Percentiles rank a stretch among this genome's conserved stretches.
Evolutionary conservation across 1,140 invertebrate genomes (phyloP).

Genomic region (Micrasema longulum): DNA sequence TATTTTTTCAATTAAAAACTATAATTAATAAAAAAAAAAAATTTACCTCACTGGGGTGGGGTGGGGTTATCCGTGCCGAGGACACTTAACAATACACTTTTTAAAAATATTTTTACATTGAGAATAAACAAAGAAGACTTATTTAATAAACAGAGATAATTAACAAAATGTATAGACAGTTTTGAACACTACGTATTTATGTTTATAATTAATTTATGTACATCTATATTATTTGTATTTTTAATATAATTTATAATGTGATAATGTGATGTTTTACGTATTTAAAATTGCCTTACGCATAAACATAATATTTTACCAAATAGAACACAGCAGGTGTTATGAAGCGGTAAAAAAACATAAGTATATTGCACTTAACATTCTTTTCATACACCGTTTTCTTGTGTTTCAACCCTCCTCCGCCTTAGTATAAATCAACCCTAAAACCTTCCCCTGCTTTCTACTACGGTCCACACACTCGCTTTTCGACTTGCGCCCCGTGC

Average conservation of each 20-base stretch:
- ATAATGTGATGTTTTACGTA: neutral
- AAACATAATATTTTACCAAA: constrained; percentile 14
- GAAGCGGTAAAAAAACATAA: constrained; percentile 46
- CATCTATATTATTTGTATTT: neutral
- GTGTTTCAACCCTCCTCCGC: constrained; percentile 28
- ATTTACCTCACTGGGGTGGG: neutral
- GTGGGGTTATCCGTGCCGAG: too few relatives aligned
- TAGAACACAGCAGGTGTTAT: constrained; percentile 39
- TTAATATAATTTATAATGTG: neutral
- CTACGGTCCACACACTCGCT: constrained; percentile 8
- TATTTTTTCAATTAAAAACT: too few relatives aligned
- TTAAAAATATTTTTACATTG: too few relatives aligned
- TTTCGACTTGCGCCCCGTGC: constrained; percentile 12
- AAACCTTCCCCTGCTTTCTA: constrained; percentile 15
- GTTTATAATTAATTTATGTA: too few relatives aligned
- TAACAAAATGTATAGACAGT: too few relatives aligned
- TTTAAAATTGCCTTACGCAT: constrained; percentile 1
- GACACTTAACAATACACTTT: too few relatives aligned
- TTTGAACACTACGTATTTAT: too few relatives aligned
- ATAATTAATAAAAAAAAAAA: too few relatives aligned
- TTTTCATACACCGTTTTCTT: neutral
- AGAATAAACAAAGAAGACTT: too few relatives aligned
- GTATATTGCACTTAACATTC: constrained; percentile 42
- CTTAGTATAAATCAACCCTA: constrained; percentile 48
- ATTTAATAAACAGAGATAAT: too few relatives aligned